These are phyloP conservation scores for Huso huso DNA, from an alignment of 2,797 vertebrate genomes.

Conservation along the genomic window DNA sequence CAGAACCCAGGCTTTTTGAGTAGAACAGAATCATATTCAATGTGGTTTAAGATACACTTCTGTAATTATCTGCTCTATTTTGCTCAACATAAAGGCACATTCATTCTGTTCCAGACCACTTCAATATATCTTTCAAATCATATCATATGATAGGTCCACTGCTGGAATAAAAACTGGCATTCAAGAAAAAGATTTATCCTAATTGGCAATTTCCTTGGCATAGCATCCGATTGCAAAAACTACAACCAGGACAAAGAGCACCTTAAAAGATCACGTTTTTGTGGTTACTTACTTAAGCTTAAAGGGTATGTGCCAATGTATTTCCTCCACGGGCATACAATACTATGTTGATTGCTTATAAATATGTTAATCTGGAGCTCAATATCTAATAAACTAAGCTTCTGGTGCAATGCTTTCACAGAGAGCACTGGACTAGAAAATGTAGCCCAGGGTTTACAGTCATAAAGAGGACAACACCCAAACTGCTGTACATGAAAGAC, in stretches of 20 bases:
- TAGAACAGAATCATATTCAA: constrained; percentile 49
- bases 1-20: constrained; percentile 15
- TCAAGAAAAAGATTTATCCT: constrained; percentile 33
- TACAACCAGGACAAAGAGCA: constrained; percentile 44
- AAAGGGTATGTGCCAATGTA: too few relatives aligned
- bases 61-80: constrained; percentile 52
- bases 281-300: too few relatives aligned
- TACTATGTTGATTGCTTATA: too few relatives aligned
- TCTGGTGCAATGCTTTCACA: too few relatives aligned
- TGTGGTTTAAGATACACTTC: constrained; percentile 52
- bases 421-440: too few relatives aligned
- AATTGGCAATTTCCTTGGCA: constrained; percentile 66
- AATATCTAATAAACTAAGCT: too few relatives aligned
- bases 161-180: background rate
- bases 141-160: constrained; percentile 51
- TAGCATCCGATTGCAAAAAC: constrained; percentile 54
- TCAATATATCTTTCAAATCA: constrained; percentile 58
- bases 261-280: too few relatives aligned
- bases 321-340: too few relatives aligned
- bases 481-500: too few relatives aligned
- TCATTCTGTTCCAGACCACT: constrained; percentile 62
- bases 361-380: too few relatives aligned
- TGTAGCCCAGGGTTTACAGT: too few relatives aligned
- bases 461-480: too few relatives aligned
- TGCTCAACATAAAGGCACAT: constrained; percentile 12